Evolutionary conservation across 2,113 vertebrate species (phyloP).

Genomic region (Alouatta palliata): DNA sequence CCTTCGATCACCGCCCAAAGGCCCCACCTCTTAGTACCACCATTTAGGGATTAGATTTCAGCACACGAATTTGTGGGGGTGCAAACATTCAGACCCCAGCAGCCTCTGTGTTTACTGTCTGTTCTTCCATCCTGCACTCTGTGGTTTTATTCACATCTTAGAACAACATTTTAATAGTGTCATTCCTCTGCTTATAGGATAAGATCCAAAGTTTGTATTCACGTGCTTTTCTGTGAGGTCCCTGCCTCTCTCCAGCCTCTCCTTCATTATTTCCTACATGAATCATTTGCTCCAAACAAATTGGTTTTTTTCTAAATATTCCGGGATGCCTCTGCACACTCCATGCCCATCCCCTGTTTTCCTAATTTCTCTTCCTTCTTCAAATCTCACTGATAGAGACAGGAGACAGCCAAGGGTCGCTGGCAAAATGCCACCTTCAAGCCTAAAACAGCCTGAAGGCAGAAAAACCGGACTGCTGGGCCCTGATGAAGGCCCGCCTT

Average conservation of each 20-base stretch:
- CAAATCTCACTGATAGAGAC: background rate
- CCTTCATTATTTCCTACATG: background rate
- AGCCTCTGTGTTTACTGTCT: background rate
- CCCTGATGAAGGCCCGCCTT: too few species aligned
- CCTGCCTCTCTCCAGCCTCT: background rate
- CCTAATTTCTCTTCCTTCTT: background rate
- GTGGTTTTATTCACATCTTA: background rate
- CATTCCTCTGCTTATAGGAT: background rate
- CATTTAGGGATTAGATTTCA: background rate
- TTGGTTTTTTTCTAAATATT: background rate
- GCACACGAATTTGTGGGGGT: too few species aligned
- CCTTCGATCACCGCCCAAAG: background rate
- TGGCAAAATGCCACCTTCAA: too few species aligned
- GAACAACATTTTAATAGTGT: background rate
- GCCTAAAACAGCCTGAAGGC: too few species aligned
- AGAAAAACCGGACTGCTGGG: too few species aligned
- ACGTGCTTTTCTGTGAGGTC: background rate
- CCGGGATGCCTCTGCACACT: background rate
- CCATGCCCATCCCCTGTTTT: background rate
- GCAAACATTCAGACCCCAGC: background rate
- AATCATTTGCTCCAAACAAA: background rate
- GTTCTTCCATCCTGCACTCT: background rate
- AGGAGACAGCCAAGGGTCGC: too few species aligned
- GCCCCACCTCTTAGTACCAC: background rate
- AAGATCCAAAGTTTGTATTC: background rate